phyloP scores from a whole-genome alignment of 2,113 vertebrate genomes.

The Centropus bengalensis region DNA sequence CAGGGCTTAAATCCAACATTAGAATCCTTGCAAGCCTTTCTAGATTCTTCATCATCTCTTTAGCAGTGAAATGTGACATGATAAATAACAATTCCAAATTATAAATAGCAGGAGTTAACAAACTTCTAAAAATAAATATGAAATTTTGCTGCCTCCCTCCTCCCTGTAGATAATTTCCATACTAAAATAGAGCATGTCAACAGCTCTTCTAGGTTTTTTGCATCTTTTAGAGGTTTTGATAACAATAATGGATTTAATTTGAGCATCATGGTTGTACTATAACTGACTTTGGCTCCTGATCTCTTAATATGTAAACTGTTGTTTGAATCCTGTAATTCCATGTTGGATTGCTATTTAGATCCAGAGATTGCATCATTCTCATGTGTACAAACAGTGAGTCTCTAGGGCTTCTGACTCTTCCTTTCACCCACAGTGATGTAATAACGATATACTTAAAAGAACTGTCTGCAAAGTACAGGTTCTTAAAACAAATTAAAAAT shows the following conservation, averaged over 20 bases:
- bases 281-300: conserved; percentile 13
- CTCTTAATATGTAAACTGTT: conserved; percentile 56
- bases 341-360: conserved; percentile 77
- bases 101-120: background rate
- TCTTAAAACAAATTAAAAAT: conserved; percentile 58
- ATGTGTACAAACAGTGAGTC: conserved; percentile 77
- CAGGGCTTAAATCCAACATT: background rate
- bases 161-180: background rate
- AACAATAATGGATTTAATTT: background rate
- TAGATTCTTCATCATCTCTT: background rate
- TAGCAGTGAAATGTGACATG: background rate
- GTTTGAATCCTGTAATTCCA: conserved; percentile 72
- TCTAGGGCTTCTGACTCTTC: conserved; percentile 76
- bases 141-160: background rate
- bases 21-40: background rate
- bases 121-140: background rate
- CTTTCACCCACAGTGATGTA: conserved; percentile 72
- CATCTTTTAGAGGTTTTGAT: background rate
- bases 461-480: conserved; percentile 60
- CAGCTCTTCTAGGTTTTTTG: background rate
- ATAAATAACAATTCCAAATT: background rate
- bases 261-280: background rate
- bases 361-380: conserved; percentile 83
- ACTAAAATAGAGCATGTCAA: background rate
- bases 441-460: conserved; percentile 77